Base-by-base conservation (phyloP, 2,888 invertebrate species). In the Tanaodytes sp. region DNA sequence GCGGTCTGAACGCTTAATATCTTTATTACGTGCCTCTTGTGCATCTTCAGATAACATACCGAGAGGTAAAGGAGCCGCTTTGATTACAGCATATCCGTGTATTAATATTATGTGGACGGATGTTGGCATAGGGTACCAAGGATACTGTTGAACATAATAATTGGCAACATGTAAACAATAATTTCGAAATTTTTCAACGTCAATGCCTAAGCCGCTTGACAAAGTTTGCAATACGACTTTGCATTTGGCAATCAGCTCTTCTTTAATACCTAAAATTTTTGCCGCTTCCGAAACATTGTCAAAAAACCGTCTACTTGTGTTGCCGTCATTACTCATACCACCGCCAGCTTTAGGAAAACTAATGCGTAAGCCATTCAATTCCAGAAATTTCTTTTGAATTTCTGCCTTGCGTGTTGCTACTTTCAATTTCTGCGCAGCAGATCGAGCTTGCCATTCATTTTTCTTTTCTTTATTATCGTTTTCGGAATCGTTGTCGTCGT, bases 401-500 rank as follows among this genome's bases (percentile, higher is more conserved):
- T 49, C 65, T 63, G 20, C 63, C 55, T 71, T 51, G 5, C 12
- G 23, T n/a, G 6, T 52, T 45, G 23, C 27, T 15, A 45, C 45
- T 4, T 19, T 19, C 8, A 4, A 1, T 20, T 54, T 43, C n/a
- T 49, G 12, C 16, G 40, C 42, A 18, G 8, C 67, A 14, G 73
- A 73, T 4, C 77, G 74, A 23, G 78, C 77, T 74, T 80, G 79
- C 80, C 80, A 81, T 70, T 78, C 72, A 54, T 76, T 63, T 19
- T 79, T 69, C 12, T 71, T 70, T 11, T 78, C 20, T n/a, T 49
- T 23, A 23, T 39, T 18, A 14, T 16, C 19, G 12, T 9, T 30
- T 14, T 54, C 20, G 20, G 12, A 30, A 40, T 40, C 20, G 20
- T 15, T 12, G 12, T 58, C 42, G 42, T 31, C 33, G 20, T 33